Evolutionary conservation across 2,888 invertebrate genomes (phyloP).

Genomic region (Julus scandinavius): DNA sequence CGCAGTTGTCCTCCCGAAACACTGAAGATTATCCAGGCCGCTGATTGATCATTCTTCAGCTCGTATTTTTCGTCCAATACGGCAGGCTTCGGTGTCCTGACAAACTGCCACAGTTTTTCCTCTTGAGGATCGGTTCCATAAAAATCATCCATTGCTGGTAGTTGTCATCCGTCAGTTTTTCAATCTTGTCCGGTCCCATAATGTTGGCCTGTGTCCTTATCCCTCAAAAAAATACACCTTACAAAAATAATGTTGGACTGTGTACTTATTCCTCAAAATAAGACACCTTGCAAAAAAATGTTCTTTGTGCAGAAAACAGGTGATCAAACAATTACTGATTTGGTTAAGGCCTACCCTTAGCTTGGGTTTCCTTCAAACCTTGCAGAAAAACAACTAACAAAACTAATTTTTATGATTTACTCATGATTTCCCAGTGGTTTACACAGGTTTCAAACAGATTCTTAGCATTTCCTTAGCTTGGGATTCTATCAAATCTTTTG

Average conservation of each 20-base stretch:
- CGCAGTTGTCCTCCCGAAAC: not conserved
- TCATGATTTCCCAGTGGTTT: too few species aligned
- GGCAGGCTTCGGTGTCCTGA: not conserved
- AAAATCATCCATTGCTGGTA: not conserved
- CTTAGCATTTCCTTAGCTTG: too few species aligned
- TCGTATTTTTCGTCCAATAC: not conserved
- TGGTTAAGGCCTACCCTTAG: not conserved
- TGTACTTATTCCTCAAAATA: conserved; percentile 23
- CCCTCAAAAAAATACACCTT: not conserved
- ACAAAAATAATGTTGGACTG: too few species aligned
- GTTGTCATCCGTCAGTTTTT: not conserved
- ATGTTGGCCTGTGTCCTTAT: not conserved
- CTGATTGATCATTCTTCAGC: not conserved
- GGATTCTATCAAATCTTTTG: too few species aligned
- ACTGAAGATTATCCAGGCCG: not conserved
- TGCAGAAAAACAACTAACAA: too few species aligned
- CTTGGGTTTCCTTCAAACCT: too few species aligned
- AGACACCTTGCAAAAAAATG: not conserved
- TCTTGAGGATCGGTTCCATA: not conserved
- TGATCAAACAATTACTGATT: not conserved
- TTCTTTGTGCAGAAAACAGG: too few species aligned
- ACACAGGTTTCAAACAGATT: too few species aligned
- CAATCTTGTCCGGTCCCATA: not conserved
- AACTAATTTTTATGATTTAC: not conserved
- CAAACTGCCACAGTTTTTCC: not conserved